phyloP scores from a whole-genome alignment of 2,797 vertebrate species.

The Borostomias antarcticus region DNA sequence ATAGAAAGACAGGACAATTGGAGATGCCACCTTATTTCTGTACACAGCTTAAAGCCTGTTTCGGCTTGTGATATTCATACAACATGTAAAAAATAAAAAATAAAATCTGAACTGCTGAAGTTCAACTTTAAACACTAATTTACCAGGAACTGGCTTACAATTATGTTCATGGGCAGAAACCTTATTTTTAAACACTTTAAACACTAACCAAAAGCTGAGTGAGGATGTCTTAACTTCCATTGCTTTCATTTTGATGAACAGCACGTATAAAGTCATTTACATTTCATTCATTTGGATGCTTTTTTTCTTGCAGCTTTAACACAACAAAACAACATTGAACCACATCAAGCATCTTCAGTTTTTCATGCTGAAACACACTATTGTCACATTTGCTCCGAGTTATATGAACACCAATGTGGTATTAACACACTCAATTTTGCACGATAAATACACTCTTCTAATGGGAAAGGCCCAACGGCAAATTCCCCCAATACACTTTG shows the following conservation, averaged over 20 bases:
- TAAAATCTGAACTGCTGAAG: slow-evolving; percentile 8
- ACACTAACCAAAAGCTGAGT: slow-evolving; percentile 37
- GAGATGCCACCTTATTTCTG: slow-evolving; percentile 47
- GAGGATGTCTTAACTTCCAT: slow-evolving; percentile 41
- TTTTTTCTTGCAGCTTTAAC: slow-evolving; percentile 43
- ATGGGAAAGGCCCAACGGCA: slow-evolving; percentile 52
- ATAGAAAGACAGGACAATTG: slow-evolving; percentile 63
- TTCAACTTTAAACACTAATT: slow-evolving; percentile 11
- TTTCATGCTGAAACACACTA: slow-evolving; percentile 56
- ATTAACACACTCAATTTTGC: slow-evolving; percentile 52
- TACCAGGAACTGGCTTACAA: slow-evolving; percentile 34
- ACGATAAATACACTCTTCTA: slow-evolving; percentile 50
- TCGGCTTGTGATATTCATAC: slow-evolving; percentile 56
- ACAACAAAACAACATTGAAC: slow-evolving; percentile 56
- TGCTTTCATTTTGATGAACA: slow-evolving; percentile 35
- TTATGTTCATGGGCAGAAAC: slow-evolving; percentile 33
- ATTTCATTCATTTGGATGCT: slow-evolving; percentile 42
- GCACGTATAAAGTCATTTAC: slow-evolving; percentile 39
- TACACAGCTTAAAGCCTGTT: slow-evolving; percentile 75
- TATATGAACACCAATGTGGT: slow-evolving; percentile 73
- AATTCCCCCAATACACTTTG: slow-evolving; percentile 50
- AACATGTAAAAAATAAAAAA: slow-evolving; percentile 49
- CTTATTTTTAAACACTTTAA: neutral
- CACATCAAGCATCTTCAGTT: slow-evolving; percentile 54
- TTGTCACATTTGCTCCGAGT: slow-evolving; percentile 41